These are phyloP conservation scores for Malacoraja senta DNA, from an alignment of 2,797 vertebrate species.

Conservation along the genomic window DNA sequence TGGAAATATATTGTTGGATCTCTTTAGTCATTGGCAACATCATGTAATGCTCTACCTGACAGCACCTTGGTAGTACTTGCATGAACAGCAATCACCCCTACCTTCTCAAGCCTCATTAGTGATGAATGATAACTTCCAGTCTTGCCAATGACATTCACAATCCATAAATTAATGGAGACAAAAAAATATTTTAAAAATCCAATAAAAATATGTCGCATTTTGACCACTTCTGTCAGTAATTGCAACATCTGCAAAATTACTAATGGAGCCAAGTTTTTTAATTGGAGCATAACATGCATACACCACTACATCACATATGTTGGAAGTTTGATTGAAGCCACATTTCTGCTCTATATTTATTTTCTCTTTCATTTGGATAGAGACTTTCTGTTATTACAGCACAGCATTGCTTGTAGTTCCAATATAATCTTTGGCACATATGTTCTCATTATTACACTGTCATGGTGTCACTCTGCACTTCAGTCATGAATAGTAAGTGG, in stretches of 20 bases:
- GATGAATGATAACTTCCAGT: neutral
- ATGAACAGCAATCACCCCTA: neutral
- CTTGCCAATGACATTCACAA: neutral
- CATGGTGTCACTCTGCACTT: neutral
- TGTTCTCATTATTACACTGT: constrained; percentile 5
- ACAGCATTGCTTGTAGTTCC: neutral
- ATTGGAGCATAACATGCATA: too few species aligned
- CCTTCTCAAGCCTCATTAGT: neutral
- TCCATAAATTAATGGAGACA: neutral
- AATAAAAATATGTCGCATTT: neutral
- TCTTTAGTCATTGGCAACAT: neutral
- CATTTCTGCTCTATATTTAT: too few species aligned
- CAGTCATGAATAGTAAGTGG: neutral
- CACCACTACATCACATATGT: too few species aligned
- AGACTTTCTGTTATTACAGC: neutral
- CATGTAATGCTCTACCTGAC: neutral
- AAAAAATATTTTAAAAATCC: too few species aligned
- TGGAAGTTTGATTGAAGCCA: neutral
- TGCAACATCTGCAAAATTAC: neutral
- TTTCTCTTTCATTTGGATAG: neutral
- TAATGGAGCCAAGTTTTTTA: too few species aligned
- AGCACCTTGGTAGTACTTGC: neutral
- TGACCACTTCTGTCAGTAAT: neutral
- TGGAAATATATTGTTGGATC: neutral
- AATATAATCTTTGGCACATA: neutral